Conservation (phyloP, 2,113 vertebrate genomes). For the Pituophis catenifer region DNA sequence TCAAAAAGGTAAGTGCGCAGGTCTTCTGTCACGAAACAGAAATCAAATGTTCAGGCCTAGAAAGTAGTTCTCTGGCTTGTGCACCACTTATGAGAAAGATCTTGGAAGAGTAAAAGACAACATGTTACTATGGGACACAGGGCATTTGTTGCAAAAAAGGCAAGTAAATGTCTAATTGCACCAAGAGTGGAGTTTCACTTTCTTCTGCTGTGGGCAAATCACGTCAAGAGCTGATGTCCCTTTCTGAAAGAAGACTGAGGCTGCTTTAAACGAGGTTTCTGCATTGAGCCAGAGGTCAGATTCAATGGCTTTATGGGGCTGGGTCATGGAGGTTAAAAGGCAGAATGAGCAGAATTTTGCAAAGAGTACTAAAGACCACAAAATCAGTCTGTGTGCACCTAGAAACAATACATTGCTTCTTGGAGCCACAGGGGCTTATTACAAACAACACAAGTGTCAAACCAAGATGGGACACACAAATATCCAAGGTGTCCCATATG, state of each 20-base stretch:
- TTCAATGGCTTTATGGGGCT: background rate
- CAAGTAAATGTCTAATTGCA: background rate
- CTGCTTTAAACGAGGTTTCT: background rate
- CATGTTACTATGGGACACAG: background rate
- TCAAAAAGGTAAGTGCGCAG: background rate
- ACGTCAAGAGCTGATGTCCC: background rate
- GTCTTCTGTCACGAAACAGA: background rate
- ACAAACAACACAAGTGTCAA: background rate
- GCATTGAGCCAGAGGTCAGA: background rate
- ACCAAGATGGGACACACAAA: background rate
- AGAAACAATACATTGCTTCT: background rate
- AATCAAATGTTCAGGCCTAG: background rate
- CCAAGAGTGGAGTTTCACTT: background rate
- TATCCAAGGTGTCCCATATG: background rate
- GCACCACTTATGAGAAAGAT: background rate
- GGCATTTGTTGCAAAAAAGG: background rate
- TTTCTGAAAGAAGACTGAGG: background rate
- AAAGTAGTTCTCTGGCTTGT: background rate
- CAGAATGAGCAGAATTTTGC: background rate
- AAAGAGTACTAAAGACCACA: background rate
- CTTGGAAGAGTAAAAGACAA: background rate
- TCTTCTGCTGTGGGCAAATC: background rate
- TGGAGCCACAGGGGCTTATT: background rate
- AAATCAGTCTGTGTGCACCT: background rate
- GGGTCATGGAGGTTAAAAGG: background rate